Evolutionary conservation across 2,113 vertebrate species (phyloP).

Genomic region (Bos javanicus): DNA sequence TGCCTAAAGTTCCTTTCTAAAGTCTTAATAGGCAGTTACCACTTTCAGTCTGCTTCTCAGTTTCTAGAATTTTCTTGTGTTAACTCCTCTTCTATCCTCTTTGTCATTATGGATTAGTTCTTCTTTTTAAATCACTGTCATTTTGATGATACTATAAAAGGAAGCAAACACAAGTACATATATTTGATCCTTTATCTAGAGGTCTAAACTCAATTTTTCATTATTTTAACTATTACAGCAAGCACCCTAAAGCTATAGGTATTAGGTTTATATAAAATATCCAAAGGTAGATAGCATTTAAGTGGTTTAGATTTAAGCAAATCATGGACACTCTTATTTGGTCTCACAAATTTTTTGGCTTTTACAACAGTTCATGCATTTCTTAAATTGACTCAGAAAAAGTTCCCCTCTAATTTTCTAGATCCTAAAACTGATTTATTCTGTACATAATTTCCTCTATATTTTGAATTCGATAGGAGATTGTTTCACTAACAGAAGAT

Average conservation of each 20-base stretch:
- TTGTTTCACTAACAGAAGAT: neutral
- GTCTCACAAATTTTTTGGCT: neutral
- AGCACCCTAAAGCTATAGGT: neutral
- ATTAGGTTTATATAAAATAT: neutral
- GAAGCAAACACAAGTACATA: neutral
- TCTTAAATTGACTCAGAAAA: conserved; percentile 1
- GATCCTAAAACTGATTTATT: neutral
- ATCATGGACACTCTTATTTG: neutral
- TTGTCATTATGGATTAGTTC: neutral
- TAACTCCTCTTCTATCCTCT: neutral
- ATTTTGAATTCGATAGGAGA: neutral
- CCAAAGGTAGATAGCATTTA: neutral
- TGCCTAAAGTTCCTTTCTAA: neutral
- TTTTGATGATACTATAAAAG: neutral
- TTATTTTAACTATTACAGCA: neutral
- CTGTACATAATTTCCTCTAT: neutral
- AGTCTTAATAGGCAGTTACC: neutral
- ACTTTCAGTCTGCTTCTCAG: neutral
- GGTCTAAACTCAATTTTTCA: neutral
- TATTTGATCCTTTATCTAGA: neutral
- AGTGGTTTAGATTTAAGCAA: neutral
- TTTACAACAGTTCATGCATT: neutral
- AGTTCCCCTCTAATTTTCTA: neutral
- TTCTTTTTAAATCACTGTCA: neutral
- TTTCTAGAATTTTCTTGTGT: neutral